These are phyloP conservation scores for Pristionchus exspectatus DNA, from an alignment of 2,888 invertebrate species.

Conservation along the genomic window DNA sequence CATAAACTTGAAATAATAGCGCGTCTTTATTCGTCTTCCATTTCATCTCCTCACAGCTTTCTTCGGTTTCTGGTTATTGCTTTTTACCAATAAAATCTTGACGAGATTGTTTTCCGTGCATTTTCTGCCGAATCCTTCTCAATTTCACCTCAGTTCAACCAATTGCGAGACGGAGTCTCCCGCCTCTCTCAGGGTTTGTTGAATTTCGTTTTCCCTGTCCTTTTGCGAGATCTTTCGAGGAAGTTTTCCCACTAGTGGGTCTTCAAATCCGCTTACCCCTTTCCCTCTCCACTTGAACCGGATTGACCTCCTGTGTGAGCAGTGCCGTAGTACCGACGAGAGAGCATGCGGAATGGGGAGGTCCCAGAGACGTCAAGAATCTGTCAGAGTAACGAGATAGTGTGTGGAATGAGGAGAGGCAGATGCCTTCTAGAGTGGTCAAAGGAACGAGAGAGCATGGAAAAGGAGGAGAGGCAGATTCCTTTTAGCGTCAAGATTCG, in stretches of 20 bases:
- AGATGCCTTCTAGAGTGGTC: too few relatives aligned
- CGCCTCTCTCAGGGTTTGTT: not conserved
- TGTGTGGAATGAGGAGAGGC: too few relatives aligned
- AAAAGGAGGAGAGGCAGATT: not conserved
- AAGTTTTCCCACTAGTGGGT: not conserved
- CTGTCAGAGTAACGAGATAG: too few relatives aligned
- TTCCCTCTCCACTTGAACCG: not conserved
- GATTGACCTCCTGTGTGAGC: not conserved
- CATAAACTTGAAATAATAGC: too few relatives aligned
- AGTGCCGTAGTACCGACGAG: not conserved
- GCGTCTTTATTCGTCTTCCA: too few relatives aligned
- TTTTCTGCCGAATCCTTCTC: not conserved
- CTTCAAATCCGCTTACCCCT: constrained; percentile 10
- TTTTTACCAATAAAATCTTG: not conserved
- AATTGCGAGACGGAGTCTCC: not conserved
- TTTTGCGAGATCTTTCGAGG: not conserved
- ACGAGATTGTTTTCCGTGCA: not conserved
- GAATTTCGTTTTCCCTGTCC: not conserved
- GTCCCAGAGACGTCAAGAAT: not conserved
- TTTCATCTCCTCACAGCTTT: too few relatives aligned
- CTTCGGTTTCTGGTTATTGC: too few relatives aligned
- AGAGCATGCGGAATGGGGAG: not conserved
- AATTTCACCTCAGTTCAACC: not conserved
- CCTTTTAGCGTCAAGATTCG: not conserved
- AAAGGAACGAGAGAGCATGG: not conserved